Base-by-base conservation (phyloP, 2,113 vertebrate genomes). In the Neotragus moschatus region DNA sequence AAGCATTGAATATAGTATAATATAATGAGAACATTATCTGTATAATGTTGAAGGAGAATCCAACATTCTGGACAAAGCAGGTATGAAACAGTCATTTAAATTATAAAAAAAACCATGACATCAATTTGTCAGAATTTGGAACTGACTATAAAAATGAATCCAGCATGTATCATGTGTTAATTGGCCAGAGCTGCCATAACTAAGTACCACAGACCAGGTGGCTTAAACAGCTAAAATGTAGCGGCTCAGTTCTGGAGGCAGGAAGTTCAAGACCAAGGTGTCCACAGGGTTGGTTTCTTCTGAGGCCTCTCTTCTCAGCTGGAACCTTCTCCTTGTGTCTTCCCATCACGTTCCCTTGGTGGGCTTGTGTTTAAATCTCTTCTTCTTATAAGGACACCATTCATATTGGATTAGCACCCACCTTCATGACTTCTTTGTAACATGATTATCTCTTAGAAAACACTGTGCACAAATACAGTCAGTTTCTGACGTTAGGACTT, bases 301-400 rank as follows among this genome's bases (percentile, higher is more conserved):
- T 7, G 15, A 49, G 61, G 6, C 43, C 9, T 73, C 13, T 47
- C 17, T 36, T 30, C 2, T 13, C 15, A 12, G 21, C 30, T 53
- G 13, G 15, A 33, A 19, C 19, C 16, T 73, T 33, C 28, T 23
- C 4, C 33, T 2, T 2, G 30, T 7, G 4, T 55, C 33, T 43
- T 88, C 9, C 1, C 2, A 0, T 3, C 0, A 2, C 19, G 47
- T 13, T 30, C 47, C 2, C 25, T 43, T 21, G 28, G 9, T 1
- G 2, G 1, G 1, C 1, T 15, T 43, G 2, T 5, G 5, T 84
- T 58, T 9, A 13, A 0, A 28, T n/a, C 28, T 55, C 60, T 14
- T 87, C 43, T 55, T 89, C 33, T 28, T 23, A 7, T 1, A n/a
- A 39, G 12, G 51, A 21, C 30, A 28, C 8, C 6, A 30, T 36